Conservation (phyloP, 2,888 invertebrate species). For the Oligia strigilis region DNA sequence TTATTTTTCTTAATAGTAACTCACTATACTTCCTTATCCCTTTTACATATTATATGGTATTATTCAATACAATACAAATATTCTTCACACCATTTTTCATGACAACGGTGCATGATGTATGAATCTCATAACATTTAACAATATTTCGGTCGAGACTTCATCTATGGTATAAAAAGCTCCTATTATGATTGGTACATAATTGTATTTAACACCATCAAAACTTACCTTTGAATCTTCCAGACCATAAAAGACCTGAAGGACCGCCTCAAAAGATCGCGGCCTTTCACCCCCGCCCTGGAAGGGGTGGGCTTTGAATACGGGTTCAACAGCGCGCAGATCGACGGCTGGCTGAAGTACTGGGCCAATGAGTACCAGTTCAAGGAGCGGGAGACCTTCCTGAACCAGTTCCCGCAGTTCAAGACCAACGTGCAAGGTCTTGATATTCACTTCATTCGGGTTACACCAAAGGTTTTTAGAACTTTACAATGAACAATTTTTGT, state of each 20-base stretch:
- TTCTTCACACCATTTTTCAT: too few species aligned
- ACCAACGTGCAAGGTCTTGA: slow-evolving; percentile 94
- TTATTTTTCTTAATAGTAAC: too few species aligned
- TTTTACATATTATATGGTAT: too few species aligned
- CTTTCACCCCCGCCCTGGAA: slow-evolving; percentile 91
- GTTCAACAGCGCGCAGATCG: slow-evolving; percentile 92
- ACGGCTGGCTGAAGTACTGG: slow-evolving; percentile 94
- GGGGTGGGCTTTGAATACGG: slow-evolving; percentile 95
- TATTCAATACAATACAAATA: too few species aligned
- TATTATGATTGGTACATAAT: too few species aligned
- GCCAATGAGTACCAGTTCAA: slow-evolving; percentile 92
- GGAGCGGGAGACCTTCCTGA: slow-evolving; percentile 92
- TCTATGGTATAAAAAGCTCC: too few species aligned
- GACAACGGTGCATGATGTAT: too few species aligned
- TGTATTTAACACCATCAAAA: not conserved
- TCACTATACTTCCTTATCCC: too few species aligned
- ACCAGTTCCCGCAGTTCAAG: slow-evolving; percentile 93
- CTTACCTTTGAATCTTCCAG: slow-evolving; percentile 68
- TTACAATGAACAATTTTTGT: not conserved
- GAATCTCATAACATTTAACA: too few species aligned
- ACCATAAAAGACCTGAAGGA: slow-evolving; percentile 77
- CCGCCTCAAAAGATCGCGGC: slow-evolving; percentile 76
- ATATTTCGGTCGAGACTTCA: too few species aligned
- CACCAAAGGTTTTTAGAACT: slow-evolving; percentile 83
- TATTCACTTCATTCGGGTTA: slow-evolving; percentile 90